phyloP scores from a whole-genome alignment of 2,888 invertebrate genomes.

The Eulithis testata region DNA sequence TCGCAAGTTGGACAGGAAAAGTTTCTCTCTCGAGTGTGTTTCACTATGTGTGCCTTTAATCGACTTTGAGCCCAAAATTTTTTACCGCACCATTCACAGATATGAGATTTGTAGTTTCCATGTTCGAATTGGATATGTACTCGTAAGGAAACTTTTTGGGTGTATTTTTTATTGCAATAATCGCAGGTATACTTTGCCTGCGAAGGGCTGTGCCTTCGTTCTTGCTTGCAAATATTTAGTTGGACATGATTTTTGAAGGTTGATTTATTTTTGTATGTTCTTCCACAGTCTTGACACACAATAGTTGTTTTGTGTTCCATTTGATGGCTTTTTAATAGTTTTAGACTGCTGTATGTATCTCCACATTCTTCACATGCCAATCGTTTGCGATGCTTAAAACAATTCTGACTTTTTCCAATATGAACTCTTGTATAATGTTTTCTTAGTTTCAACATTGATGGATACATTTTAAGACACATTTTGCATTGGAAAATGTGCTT shows the following conservation, averaged over 20 bases:
- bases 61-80: conserved; percentile 72
- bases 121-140: conserved; percentile 76
- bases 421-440: conserved; percentile 65
- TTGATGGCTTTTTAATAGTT: conserved; percentile 65
- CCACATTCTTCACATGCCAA: conserved; percentile 67
- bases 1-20: conserved; percentile 63
- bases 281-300: conserved; percentile 68
- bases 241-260: conserved; percentile 68
- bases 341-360: conserved; percentile 59
- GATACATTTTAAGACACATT: conserved; percentile 58
- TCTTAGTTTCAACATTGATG: conserved; percentile 52
- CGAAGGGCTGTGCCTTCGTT: conserved; percentile 46
- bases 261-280: conserved; percentile 64
- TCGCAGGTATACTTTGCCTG: conserved; percentile 70
- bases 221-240: conserved; percentile 61
- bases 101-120: conserved; percentile 68
- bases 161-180: conserved; percentile 71
- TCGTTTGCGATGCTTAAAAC: conserved; percentile 53
- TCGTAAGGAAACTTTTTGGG: conserved; percentile 69
- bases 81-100: conserved; percentile 72
- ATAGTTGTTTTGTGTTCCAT: conserved; percentile 56
- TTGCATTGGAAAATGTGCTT: conserved; percentile 56
- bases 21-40: conserved; percentile 72
- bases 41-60: conserved; percentile 70
- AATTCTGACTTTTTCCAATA: conserved; percentile 60